Evolutionary conservation across 2,113 vertebrate genomes (phyloP), one percentile per base, ranked within the genome.

Genomic region (Carlito syrichta): DNA sequence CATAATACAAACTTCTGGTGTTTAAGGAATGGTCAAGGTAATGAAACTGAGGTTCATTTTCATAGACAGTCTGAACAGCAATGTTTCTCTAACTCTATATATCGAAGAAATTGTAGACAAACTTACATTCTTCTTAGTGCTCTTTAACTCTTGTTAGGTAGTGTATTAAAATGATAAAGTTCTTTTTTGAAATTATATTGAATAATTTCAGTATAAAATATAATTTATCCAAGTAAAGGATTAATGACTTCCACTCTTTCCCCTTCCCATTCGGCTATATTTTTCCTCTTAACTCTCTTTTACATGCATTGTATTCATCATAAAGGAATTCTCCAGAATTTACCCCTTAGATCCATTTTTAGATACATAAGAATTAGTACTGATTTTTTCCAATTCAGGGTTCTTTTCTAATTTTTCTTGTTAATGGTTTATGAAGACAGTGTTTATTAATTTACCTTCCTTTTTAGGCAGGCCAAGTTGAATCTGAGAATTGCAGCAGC

Each of bases 401-500:
- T 43, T 82, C 27, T 78, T 54, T 40, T 79, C 56, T 71, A 71
- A 88, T 78, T 71, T 89, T 91, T 35, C 22, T 73, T 68, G 5
- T 82, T 96, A 40, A 62, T 78, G 12, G 0, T 69, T 27, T 76
- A 11, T 95, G 25, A 82, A 95, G 87, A 74, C 27, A 91, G 5
- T 58, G 12, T 78, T 90, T 30, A 76, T 89, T 93, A 35, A 66
- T 79, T 98, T 8, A 43, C 88, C 95, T 97, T 97, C 92, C 68
- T 27, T 63, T 97, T 84, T 69, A 99, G 99, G 94, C 98, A 99
- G 98, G 94, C 99, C 77, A 99, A 99, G 97, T 95, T 97, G 96
- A 99, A 99, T 82, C 97, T 99, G 87, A 99, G 99, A 97, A 98
- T 97, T 30, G 99, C 99, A 97, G 98, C 98, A 48, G 97, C 98